Conservation (phyloP, 1,140 invertebrate genomes). For the Halotydeus destructor region DNA sequence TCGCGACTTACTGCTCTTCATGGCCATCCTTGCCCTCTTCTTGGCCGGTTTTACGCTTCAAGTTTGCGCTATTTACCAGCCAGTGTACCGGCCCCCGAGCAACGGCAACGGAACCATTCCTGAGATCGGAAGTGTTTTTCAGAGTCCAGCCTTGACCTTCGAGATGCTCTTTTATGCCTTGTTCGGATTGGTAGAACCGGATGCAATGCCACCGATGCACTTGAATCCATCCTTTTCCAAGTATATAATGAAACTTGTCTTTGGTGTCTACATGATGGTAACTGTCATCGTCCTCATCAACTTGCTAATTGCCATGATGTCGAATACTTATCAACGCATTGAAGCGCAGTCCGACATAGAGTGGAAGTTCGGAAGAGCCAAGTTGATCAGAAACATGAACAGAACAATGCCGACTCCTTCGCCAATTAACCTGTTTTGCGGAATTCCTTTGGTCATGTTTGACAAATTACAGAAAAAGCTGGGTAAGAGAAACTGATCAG, state of each 20-base stretch:
- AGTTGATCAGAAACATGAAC: constrained; percentile 96
- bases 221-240: constrained; percentile 30
- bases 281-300: constrained; percentile 94
- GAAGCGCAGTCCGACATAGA: constrained; percentile 98
- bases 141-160: constrained; percentile 68
- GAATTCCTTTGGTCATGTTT: constrained; percentile 9
- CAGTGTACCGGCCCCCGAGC: constrained; percentile 18
- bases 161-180: constrained; percentile 86
- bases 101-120: constrained; percentile 16
- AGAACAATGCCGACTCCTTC: constrained; percentile 89
- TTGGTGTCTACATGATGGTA: constrained; percentile 91
- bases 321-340: constrained; percentile 94
- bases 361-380: constrained; percentile 98
- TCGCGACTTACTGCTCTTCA: constrained; percentile 67
- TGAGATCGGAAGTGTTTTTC: constrained; percentile 35
- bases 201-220: constrained; percentile 33
- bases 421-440: constrained; percentile 84
- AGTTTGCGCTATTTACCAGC: constrained; percentile 32
- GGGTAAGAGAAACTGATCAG: background rate
- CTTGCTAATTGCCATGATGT: constrained; percentile 99
- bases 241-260: constrained; percentile 38
- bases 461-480: constrained; percentile 1
- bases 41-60: constrained; percentile 96
- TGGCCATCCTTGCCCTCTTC: constrained; percentile 90
- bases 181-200: constrained; percentile 82